These are phyloP conservation scores for Lycorma delicatula DNA, from an alignment of 1,140 invertebrate species.

Conservation along the genomic window DNA sequence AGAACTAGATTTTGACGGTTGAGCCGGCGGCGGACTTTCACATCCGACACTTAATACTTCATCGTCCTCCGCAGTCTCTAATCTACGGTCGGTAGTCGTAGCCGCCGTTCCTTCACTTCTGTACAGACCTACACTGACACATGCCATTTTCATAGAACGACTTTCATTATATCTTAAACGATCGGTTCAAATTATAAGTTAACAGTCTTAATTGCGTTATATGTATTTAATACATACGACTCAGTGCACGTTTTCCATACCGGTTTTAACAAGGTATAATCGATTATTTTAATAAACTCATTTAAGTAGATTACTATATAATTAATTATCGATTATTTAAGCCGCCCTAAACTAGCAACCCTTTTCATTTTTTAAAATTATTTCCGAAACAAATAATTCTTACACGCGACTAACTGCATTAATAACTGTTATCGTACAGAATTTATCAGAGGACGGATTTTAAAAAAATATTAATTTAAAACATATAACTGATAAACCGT, in stretches of 20 bases:
- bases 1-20: neutral
- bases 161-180: neutral
- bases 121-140: neutral
- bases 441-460: no score
- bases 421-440: no score
- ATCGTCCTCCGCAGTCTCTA: slow-evolving; percentile 14
- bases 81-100: slow-evolving; percentile 6
- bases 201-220: neutral
- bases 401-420: no score
- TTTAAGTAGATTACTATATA: no score
- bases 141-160: neutral
- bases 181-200: neutral
- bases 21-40: slow-evolving; percentile 15
- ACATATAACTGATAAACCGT: no score
- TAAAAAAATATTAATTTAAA: no score
- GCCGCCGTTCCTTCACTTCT: neutral
- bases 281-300: no score
- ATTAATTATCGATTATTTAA: no score
- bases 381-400: no score
- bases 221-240: neutral
- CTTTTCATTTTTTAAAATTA: no score
- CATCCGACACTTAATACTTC: slow-evolving; percentile 22
- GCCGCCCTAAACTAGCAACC: no score
- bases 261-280: no score
- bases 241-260: neutral